Conservation (phyloP, 1,140 invertebrate genomes). For the Scaptomyza montana region DNA sequence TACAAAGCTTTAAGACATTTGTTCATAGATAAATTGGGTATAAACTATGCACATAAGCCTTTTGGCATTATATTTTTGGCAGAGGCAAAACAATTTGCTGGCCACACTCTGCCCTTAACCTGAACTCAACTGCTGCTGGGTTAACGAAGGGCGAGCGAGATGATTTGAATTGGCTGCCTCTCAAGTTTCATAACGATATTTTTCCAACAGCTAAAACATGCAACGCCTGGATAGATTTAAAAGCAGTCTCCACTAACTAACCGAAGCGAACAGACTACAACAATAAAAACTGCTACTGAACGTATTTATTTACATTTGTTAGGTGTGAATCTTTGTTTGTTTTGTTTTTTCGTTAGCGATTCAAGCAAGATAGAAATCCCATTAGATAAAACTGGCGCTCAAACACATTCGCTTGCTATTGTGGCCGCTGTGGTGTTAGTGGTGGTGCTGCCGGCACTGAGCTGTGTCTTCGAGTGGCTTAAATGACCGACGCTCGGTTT, state of each 20-base stretch:
- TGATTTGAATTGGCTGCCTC: slow-evolving; percentile 24
- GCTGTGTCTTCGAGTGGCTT: slow-evolving; percentile 46
- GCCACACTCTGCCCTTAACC: not conserved
- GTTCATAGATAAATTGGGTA: slow-evolving; percentile 5
- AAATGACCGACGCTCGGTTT: slow-evolving; percentile 34
- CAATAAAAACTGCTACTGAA: not conserved
- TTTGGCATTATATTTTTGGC: not conserved
- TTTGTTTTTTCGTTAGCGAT: slow-evolving; percentile 22
- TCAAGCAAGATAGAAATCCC: slow-evolving; percentile 32
- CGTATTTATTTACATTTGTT: slow-evolving; percentile 28
- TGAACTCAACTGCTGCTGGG: slow-evolving; percentile 14
- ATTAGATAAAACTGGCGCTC: slow-evolving; percentile 55
- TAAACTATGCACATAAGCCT: not conserved
- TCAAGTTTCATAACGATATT: slow-evolving; percentile 31
- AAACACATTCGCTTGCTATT: slow-evolving; percentile 47
- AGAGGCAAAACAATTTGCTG: slow-evolving; percentile 19
- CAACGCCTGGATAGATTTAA: slow-evolving; percentile 1
- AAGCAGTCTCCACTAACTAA: slow-evolving; percentile 27
- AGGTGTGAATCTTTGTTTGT: slow-evolving; percentile 46
- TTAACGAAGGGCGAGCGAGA: slow-evolving; percentile 3
- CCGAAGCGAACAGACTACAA: slow-evolving; percentile 17
- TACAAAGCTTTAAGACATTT: not conserved
- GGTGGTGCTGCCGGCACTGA: slow-evolving; percentile 28
- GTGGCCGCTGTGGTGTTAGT: not conserved
- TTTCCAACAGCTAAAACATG: not conserved